Base-by-base conservation (phyloP, 2,888 invertebrate species). In the Ophioninae sp. region DNA sequence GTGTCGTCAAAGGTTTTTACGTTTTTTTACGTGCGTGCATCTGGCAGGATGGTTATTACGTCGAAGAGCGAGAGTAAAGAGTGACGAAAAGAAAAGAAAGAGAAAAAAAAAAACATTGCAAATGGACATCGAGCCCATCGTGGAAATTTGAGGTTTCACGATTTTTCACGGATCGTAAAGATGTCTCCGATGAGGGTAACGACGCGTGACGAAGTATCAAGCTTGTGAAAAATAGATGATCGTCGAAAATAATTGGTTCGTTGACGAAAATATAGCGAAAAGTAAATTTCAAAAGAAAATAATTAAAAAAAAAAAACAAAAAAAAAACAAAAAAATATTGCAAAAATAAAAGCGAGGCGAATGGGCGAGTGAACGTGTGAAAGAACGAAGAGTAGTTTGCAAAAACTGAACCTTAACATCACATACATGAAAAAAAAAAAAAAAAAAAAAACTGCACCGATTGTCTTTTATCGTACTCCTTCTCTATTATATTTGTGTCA, bases 401-500 rank as follows among this genome's bases (percentile, higher is more conserved):
- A 61, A 69, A 76, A 82, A 82, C 61, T 61, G 41, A 50, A 39
- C 78, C 50, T 62, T 23, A 37, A 74, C 64, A 69, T 44, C 37
- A 78, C 39, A 79, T 50, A 62, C 37, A 64, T n/a, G 57, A 67
- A 39, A 76, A 67, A 62, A 77, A 65, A 69, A 68, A 77, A 80
- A 76, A 62, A 21, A 79, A 79, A 73, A 73, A 70, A 73, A 72
- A 65, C 64, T 37, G 92, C 92, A 92, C 92, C 91, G 91, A 92
- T 89, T 92, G 89, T 92, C 91, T 92, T 91, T 91, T 91, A 92
- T 92, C 91, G 92, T 93, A 91, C 92, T 91, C 92, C 92, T 92
- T 93, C 91, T 92, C 88, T 92, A 93, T 93, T 93, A 92, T 92
- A 92, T 92, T 92, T 93, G 91, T 92, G 91, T 92, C 92, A 91